Percentiles rank a stretch among this genome's conserved stretches.
phyloP scores from a whole-genome alignment of 2,113 vertebrate genomes.

The Nothobranchius kuhntae region DNA sequence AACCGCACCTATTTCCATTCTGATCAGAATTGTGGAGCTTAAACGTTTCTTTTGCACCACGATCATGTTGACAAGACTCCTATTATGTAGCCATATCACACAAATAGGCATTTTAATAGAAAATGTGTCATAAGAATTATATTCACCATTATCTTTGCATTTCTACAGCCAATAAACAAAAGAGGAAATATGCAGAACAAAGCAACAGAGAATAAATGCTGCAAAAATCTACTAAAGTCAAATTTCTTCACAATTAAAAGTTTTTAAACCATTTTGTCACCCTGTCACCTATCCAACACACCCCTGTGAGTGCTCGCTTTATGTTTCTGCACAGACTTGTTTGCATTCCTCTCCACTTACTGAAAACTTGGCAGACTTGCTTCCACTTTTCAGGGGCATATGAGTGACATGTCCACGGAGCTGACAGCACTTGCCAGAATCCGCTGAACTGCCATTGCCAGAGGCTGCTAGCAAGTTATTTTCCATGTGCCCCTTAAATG shows the following conservation, averaged over 20 bases:
- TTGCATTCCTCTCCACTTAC: slow-evolving; percentile 11
- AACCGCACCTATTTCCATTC: background rate
- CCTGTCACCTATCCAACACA: background rate
- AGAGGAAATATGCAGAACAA: background rate
- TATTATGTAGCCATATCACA: no score
- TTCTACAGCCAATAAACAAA: background rate
- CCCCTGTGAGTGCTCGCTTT: background rate
- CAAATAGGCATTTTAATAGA: no score
- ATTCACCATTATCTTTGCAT: no score
- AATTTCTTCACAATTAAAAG: background rate
- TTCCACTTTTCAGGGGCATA: background rate
- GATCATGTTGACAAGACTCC: no score
- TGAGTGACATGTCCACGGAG: background rate
- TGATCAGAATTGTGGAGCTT: background rate
- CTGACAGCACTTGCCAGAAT: background rate
- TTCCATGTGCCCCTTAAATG: background rate
- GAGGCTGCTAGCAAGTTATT: background rate
- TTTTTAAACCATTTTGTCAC: background rate
- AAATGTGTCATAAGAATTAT: no score
- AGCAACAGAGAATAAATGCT: background rate
- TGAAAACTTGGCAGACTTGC: slow-evolving; percentile 16
- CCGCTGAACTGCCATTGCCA: background rate
- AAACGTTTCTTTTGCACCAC: no score
- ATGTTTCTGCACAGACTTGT: slow-evolving; percentile 16
- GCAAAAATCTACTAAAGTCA: background rate